These are phyloP conservation scores for Mimas tiliae DNA, from an alignment of 2,888 invertebrate genomes.

Conservation along the genomic window DNA sequence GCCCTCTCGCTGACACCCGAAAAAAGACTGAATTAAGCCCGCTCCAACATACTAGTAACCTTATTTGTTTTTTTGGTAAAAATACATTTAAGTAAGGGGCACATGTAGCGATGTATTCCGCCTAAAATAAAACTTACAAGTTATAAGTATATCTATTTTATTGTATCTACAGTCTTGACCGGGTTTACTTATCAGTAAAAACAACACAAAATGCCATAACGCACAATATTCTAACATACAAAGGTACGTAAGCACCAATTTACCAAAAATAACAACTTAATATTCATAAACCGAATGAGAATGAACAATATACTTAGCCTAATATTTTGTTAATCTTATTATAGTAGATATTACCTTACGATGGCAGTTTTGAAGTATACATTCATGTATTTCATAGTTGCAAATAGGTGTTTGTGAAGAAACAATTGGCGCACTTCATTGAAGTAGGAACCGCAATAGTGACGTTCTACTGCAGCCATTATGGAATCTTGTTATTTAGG, in stretches of 20 bases:
- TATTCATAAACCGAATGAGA: not conserved
- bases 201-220: not conserved
- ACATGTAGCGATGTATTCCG: not conserved
- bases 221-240: not conserved
- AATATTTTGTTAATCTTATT: not conserved
- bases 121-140: not conserved
- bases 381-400: too few species aligned
- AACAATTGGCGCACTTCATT: too few species aligned
- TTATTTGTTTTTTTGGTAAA: too few species aligned
- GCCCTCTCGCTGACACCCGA: too few species aligned
- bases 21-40: too few species aligned
- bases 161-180: constrained; percentile 1
- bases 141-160: not conserved
- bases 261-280: constrained; percentile 9
- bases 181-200: not conserved
- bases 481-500: too few species aligned
- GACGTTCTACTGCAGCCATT: too few species aligned
- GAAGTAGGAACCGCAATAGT: too few species aligned
- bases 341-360: not conserved
- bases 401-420: too few species aligned
- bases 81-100: too few species aligned
- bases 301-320: not conserved
- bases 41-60: too few species aligned
- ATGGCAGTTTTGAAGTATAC: too few species aligned
- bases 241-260: not conserved